Conservation (phyloP, 2,888 invertebrate genomes). For the Vandiemenella viatica region DNA sequence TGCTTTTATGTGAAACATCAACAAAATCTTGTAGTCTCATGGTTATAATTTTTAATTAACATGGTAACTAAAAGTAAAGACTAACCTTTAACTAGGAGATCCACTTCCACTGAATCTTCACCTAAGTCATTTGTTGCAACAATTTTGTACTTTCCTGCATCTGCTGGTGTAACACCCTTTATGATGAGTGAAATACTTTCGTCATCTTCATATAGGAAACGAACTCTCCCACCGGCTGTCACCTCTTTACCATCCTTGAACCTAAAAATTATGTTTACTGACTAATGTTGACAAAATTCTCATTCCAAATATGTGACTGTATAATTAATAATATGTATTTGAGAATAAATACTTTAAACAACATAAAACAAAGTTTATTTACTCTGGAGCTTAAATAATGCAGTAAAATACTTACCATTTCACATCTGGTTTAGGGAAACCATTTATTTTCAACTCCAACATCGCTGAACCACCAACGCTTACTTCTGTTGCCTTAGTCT, state of each 20-base stretch:
- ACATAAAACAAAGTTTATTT: too few relatives aligned
- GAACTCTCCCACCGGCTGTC: slow-evolving; percentile 58
- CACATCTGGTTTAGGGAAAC: slow-evolving; percentile 80
- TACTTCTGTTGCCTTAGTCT: slow-evolving; percentile 58
- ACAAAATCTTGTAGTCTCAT: too few relatives aligned
- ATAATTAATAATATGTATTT: too few relatives aligned
- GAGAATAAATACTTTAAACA: too few relatives aligned
- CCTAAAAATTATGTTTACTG: slow-evolving; percentile 20
- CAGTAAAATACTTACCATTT: slow-evolving; percentile 41
- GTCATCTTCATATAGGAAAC: slow-evolving; percentile 74
- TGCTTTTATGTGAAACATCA: too few relatives aligned
- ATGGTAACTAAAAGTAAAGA: too few relatives aligned
- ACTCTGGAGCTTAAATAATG: too few relatives aligned
- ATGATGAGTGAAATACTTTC: slow-evolving; percentile 80
- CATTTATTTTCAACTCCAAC: slow-evolving; percentile 79
- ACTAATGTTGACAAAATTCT: not conserved
- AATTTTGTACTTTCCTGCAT: slow-evolving; percentile 71
- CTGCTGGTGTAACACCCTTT: slow-evolving; percentile 64
- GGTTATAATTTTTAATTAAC: too few relatives aligned
- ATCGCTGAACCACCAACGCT: slow-evolving; percentile 76
- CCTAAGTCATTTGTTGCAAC: slow-evolving; percentile 73
- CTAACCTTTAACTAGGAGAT: slow-evolving; percentile 52
- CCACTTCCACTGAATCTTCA: slow-evolving; percentile 55
- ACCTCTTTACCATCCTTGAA: slow-evolving; percentile 65
- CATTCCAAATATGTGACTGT: not conserved